phyloP scores from a whole-genome alignment of 2,888 invertebrate species.

The Eilema caniola region DNA sequence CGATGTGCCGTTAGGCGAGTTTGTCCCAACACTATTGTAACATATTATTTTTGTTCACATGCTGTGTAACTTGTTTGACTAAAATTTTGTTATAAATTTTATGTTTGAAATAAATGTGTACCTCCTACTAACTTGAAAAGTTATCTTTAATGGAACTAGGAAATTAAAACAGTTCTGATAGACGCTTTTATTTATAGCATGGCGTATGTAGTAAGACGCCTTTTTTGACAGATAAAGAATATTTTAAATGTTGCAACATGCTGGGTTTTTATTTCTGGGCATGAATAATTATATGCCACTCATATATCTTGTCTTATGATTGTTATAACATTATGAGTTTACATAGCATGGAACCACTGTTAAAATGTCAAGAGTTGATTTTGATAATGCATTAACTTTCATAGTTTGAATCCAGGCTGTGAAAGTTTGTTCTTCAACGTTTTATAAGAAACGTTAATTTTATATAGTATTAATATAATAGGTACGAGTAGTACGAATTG shows the following conservation, averaged over 20 bases:
- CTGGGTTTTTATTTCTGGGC: neutral
- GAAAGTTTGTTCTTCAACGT: conserved; percentile 61
- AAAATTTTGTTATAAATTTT: conserved; percentile 7
- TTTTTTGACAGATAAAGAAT: neutral
- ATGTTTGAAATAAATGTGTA: conserved; percentile 2
- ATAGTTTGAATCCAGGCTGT: conserved; percentile 66
- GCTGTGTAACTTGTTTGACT: conserved; percentile 47
- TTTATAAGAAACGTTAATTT: conserved; percentile 32
- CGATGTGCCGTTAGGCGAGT: conserved; percentile 71
- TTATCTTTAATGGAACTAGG: neutral
- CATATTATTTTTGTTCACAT: conserved; percentile 36
- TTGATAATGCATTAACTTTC: conserved; percentile 52
- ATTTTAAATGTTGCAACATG: neutral
- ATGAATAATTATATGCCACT: neutral
- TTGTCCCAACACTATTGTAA: conserved; percentile 25
- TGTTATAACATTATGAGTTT: conserved; percentile 26
- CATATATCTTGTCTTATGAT: too few species aligned
- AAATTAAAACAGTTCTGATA: neutral
- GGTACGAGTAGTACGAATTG: conserved; percentile 28
- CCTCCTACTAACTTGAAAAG: conserved; percentile 4
- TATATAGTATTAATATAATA: conserved; percentile 43
- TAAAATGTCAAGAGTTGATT: conserved; percentile 48
- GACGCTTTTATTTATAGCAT: neutral
- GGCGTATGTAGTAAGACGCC: neutral
- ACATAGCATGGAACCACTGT: conserved; percentile 46